These are phyloP conservation scores for Melanerpes formicivorus DNA, from an alignment of 2,113 vertebrate genomes.

Conservation along the genomic window DNA sequence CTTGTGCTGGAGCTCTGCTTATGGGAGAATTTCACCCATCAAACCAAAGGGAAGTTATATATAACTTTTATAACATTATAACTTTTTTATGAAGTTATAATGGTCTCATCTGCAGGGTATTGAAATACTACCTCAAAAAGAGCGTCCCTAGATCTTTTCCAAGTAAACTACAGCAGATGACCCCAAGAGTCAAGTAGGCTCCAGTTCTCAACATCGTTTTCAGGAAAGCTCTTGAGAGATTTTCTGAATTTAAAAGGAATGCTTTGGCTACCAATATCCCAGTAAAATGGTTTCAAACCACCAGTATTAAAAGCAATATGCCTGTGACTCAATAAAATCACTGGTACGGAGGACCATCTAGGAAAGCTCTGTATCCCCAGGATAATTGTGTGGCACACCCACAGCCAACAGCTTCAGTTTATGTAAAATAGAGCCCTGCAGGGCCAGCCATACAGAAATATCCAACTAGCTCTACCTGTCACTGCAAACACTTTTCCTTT, in stretches of 20 bases:
- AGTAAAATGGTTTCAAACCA: not conserved
- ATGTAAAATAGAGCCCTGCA: not conserved
- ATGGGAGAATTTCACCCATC: not conserved
- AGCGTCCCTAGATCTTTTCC: not conserved
- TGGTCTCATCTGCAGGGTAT: not conserved
- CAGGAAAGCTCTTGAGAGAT: not conserved
- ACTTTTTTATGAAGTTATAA: not conserved
- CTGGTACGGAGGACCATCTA: accelerated
- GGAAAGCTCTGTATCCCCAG: accelerated
- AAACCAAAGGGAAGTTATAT: not conserved
- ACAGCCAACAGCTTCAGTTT: not conserved
- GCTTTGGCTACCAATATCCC: not conserved
- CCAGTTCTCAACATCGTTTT: not conserved
- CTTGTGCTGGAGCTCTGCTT: constrained; percentile 51
- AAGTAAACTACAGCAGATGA: not conserved
- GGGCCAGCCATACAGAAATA: not conserved
- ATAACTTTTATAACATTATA: not conserved
- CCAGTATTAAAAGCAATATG: constrained; percentile 3
- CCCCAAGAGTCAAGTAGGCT: not conserved
- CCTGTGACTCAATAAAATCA: not conserved
- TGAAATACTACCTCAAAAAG: not conserved
- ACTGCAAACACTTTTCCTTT: not conserved
- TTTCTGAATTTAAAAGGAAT: not conserved
- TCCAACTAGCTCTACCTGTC: not conserved
- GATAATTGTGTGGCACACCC: not conserved